Percentiles rank a stretch among this genome's conserved stretches.
Conservation (phyloP, 2,888 invertebrate species). For the Gonocerus acuteangulatus region DNA sequence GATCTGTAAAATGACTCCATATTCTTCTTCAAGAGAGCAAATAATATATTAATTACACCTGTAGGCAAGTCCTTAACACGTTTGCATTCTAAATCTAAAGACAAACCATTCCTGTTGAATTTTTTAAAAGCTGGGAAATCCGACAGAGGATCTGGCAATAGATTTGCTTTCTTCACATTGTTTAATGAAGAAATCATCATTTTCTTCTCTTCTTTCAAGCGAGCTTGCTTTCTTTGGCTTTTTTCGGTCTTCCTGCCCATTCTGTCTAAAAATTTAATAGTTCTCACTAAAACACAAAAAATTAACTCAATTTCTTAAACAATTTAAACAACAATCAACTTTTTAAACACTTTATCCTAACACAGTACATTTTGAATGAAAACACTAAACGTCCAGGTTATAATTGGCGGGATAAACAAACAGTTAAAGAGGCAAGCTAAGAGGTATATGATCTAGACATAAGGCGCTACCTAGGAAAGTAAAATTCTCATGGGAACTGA, state of each 20-base stretch:
- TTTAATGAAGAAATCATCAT: conserved; percentile 14
- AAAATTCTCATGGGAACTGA: too few relatives aligned
- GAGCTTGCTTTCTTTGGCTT: conserved; percentile 24
- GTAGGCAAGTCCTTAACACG: conserved; percentile 28
- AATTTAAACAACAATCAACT: too few relatives aligned
- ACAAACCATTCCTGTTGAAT: conserved; percentile 23
- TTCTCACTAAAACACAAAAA: too few relatives aligned
- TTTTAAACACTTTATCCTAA: too few relatives aligned
- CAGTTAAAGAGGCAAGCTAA: too few relatives aligned
- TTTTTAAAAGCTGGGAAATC: conserved; percentile 30
- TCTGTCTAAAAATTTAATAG: background rate
- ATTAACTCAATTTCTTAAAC: too few relatives aligned
- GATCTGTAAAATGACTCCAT: conserved; percentile 69
- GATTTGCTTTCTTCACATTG: conserved; percentile 33
- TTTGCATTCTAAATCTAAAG: conserved; percentile 21
- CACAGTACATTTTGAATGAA: too few relatives aligned
- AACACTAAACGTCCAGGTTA: too few relatives aligned
- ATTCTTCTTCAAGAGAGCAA: conserved; percentile 67
- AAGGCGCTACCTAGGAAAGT: too few relatives aligned
- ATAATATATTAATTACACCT: conserved; percentile 54
- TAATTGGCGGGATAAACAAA: too few relatives aligned
- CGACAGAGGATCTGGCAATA: conserved; percentile 26
- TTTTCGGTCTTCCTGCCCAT: conserved; percentile 31
- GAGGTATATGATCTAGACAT: too few relatives aligned
- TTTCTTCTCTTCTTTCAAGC: conserved; percentile 33